Evolutionary conservation across 2,888 invertebrate genomes (phyloP).

Genomic region (Platycheirus albimanus): DNA sequence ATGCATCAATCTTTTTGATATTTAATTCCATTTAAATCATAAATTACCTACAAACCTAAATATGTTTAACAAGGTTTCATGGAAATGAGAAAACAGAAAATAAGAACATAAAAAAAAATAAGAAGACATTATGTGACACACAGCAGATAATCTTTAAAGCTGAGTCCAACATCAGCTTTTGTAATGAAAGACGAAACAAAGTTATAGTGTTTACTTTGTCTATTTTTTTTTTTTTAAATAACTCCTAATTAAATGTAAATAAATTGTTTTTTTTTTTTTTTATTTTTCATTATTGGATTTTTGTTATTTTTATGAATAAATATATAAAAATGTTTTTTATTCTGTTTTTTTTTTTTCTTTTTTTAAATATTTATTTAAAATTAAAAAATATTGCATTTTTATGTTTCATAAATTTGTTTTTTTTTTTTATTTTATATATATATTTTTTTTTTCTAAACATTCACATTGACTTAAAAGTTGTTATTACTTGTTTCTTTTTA

Average conservation of each 20-base stretch:
- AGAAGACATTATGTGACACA: conserved; percentile 45
- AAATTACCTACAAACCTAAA: conserved; percentile 66
- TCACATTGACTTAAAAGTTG: conserved; percentile 70
- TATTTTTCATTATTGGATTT: no score
- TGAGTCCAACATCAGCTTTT: conserved; percentile 63
- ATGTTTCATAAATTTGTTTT: conserved; percentile 79
- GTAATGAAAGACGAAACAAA: conserved; percentile 59
- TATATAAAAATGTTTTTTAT: conserved; percentile 71
- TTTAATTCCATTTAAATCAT: conserved; percentile 53
- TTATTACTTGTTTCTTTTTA: conserved; percentile 75
- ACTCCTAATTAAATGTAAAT: conserved; percentile 70
- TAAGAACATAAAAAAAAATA: conserved; percentile 16
- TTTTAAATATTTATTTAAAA: conserved; percentile 73
- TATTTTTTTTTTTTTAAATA: conserved; percentile 49
- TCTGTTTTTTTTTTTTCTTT: conserved; percentile 75
- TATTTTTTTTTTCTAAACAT: conserved; percentile 68
- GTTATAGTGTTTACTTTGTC: conserved; percentile 42
- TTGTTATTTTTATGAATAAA: conserved; percentile 75
- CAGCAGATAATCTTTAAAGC: conserved; percentile 57
- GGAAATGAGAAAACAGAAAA: conserved; percentile 46
- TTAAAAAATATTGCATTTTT: conserved; percentile 76
- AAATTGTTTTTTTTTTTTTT: conserved; percentile 48
- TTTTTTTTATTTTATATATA: conserved; percentile 76
- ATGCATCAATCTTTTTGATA: conserved; percentile 36
- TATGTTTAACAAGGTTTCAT: conserved; percentile 61